These are phyloP conservation scores for Drosophila leontia DNA, from an alignment of 1,140 invertebrate species.

Conservation along the genomic window DNA sequence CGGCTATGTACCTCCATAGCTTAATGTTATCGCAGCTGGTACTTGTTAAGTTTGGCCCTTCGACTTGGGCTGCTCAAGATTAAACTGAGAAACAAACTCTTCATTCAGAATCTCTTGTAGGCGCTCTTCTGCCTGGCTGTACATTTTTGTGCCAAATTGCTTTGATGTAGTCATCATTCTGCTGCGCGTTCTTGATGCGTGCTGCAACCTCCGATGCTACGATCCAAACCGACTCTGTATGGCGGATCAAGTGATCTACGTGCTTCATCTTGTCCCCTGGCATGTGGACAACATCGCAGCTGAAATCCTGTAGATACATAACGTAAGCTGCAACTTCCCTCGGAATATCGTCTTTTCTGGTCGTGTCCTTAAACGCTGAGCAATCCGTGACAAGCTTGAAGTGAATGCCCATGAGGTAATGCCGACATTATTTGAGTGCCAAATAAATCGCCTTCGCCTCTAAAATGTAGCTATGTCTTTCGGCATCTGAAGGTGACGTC, in stretches of 20 bases:
- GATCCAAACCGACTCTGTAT: background rate
- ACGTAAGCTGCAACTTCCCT: background rate
- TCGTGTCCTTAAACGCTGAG: background rate
- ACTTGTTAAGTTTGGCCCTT: background rate
- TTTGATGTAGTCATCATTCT: background rate
- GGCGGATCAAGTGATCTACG: too few relatives aligned
- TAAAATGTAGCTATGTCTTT: background rate
- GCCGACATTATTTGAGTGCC: background rate
- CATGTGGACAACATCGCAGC: background rate
- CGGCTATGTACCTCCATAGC: background rate
- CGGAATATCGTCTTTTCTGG: background rate
- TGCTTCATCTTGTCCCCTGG: background rate
- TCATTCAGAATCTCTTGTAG: background rate
- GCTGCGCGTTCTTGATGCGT: background rate
- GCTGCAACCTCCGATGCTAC: background rate
- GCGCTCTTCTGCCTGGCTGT: background rate
- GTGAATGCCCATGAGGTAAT: constrained; percentile 1
- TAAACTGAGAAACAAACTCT: background rate
- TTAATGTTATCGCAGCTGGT: background rate
- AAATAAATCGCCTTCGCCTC: constrained; percentile 4
- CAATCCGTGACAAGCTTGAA: background rate
- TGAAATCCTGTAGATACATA: background rate
- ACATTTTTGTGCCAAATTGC: constrained; percentile 1
- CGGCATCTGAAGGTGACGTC: background rate
- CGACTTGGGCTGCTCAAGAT: background rate